Conservation (phyloP, 2,888 invertebrate genomes). For the Volucella inanis region DNA sequence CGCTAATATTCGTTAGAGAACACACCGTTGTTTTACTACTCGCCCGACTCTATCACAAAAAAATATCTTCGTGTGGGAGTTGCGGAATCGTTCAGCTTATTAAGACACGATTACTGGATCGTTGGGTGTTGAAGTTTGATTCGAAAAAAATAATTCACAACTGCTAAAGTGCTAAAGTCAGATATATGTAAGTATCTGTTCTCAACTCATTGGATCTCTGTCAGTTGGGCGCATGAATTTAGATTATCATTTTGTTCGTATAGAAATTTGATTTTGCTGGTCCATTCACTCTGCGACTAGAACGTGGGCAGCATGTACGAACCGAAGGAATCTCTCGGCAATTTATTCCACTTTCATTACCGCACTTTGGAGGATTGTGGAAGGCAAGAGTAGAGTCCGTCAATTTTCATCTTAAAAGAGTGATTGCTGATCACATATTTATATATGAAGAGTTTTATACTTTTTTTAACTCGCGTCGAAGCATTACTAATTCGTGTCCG, state of each 20-base stretch:
- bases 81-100: neutral
- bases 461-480: no score
- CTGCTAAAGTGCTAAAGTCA: no score
- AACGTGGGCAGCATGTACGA: slow-evolving; percentile 1
- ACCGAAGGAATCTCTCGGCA: slow-evolving; percentile 20
- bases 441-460: no score
- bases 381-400: no score
- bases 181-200: no score
- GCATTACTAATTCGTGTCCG: no score
- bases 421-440: no score
- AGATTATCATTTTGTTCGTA: slow-evolving; percentile 11
- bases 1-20: neutral
- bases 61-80: neutral
- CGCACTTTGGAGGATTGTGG: no score
- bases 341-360: no score
- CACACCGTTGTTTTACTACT: neutral
- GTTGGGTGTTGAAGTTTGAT: neutral
- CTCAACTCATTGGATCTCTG: no score
- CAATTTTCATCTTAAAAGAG: no score
- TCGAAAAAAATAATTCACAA: neutral
- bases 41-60: neutral
- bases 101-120: slow-evolving; percentile 21
- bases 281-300: neutral
- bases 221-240: no score
- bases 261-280: slow-evolving; percentile 44